Evolutionary conservation across 1,140 invertebrate species (phyloP).

Genomic region (Aphidius ervi): DNA sequence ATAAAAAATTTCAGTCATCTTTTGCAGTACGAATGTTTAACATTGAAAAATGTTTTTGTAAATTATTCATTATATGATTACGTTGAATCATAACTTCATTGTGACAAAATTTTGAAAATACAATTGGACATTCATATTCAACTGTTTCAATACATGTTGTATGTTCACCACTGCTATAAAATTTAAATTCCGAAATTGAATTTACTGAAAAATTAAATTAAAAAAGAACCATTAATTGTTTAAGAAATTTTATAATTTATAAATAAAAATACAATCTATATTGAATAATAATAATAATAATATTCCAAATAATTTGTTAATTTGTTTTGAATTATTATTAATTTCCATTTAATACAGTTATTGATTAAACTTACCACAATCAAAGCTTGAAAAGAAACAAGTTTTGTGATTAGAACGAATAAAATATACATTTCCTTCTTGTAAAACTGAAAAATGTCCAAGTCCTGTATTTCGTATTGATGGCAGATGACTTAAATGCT

Average conservation of each 20-base stretch:
- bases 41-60: conserved; percentile 52
- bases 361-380: conserved; percentile 58
- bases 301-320: neutral
- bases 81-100: conserved; percentile 61
- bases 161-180: conserved; percentile 45
- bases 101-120: conserved; percentile 56
- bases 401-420: conserved; percentile 63
- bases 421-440: conserved; percentile 44
- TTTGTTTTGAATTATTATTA: neutral
- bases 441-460: conserved; percentile 59
- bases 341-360: conserved; percentile 10
- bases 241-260: neutral
- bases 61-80: conserved; percentile 59
- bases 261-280: conserved; percentile 21
- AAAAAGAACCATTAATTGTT: too few relatives aligned
- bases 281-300: conserved; percentile 12
- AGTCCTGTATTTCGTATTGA: conserved; percentile 56
- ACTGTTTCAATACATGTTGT: conserved; percentile 59
- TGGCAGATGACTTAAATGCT: conserved; percentile 62
- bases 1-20: conserved; percentile 7
- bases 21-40: conserved; percentile 21
- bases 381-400: conserved; percentile 58
- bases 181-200: conserved; percentile 58
- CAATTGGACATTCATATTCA: conserved; percentile 60
- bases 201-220: conserved; percentile 51